A percentile compares a stretch with the other conserved stretches of the same genome.
Evolutionary conservation across 2,113 vertebrate genomes (phyloP).

Genomic region (Plecturocebus donacophilus): DNA sequence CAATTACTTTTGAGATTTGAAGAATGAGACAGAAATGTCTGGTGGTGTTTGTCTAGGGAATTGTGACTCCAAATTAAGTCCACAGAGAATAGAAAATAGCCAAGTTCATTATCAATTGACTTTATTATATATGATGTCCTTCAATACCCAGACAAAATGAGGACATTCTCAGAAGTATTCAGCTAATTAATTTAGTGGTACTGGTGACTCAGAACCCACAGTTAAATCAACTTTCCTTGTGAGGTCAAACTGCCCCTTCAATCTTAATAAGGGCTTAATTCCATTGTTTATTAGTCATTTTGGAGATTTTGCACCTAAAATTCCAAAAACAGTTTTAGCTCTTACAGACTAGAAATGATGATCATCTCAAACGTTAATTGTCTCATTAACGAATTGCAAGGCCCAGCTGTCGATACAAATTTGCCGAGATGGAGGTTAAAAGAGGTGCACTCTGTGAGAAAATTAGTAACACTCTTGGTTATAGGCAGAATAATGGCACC

Average conservation of each 20-base stretch:
- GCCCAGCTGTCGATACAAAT: constrained; percentile 75
- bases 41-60: constrained; percentile 68
- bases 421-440: constrained; percentile 77
- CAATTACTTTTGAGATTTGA: constrained; percentile 80
- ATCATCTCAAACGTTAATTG: constrained; percentile 77
- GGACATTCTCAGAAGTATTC: constrained; percentile 56
- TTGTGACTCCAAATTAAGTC: constrained; percentile 72
- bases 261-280: constrained; percentile 61
- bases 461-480: constrained; percentile 57
- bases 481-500: background rate
- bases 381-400: constrained; percentile 77
- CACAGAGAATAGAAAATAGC: constrained; percentile 69
- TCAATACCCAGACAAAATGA: constrained; percentile 27
- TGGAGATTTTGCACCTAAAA: constrained; percentile 56
- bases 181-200: constrained; percentile 64
- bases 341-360: background rate
- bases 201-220: constrained; percentile 41
- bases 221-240: constrained; percentile 45
- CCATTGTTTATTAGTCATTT: constrained; percentile 44
- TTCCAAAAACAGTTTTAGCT: constrained; percentile 68
- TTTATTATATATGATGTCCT: constrained; percentile 55
- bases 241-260: constrained; percentile 27
- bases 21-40: constrained; percentile 72
- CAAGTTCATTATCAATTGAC: constrained; percentile 67
- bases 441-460: constrained; percentile 24